phyloP scores from a whole-genome alignment of 2,888 invertebrate species.

The Tromatobia lineatoria region DNA sequence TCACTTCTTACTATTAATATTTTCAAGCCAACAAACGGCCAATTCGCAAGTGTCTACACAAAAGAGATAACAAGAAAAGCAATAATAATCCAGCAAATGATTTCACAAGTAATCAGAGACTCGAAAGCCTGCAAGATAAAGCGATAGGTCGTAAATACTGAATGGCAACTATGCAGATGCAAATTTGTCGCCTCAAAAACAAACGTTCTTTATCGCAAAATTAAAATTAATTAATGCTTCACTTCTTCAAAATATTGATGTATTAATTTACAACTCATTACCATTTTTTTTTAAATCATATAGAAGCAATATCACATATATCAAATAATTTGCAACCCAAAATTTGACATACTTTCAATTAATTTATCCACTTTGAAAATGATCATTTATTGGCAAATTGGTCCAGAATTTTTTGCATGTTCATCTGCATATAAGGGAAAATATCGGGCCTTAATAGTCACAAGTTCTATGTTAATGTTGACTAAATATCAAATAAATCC shows the following conservation, averaged over 20 bases:
- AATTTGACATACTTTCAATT: too few relatives aligned
- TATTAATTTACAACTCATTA: too few relatives aligned
- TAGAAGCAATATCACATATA: too few relatives aligned
- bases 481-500: too few relatives aligned
- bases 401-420: too few relatives aligned
- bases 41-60: not conserved
- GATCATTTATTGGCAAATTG: too few relatives aligned
- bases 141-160: not conserved
- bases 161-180: not conserved
- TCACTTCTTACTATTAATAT: not conserved
- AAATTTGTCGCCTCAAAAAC: not conserved
- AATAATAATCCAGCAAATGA: not conserved
- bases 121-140: not conserved
- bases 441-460: too few relatives aligned
- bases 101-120: not conserved
- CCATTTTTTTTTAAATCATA: too few relatives aligned
- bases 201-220: not conserved
- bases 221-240: not conserved
- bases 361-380: too few relatives aligned
- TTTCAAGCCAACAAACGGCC: not conserved
- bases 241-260: not conserved
- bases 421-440: too few relatives aligned
- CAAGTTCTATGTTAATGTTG: too few relatives aligned
- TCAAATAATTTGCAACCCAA: too few relatives aligned
- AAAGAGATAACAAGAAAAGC: not conserved